phyloP scores from a whole-genome alignment of 2,888 invertebrate species.

The Ochropacha duplaris region DNA sequence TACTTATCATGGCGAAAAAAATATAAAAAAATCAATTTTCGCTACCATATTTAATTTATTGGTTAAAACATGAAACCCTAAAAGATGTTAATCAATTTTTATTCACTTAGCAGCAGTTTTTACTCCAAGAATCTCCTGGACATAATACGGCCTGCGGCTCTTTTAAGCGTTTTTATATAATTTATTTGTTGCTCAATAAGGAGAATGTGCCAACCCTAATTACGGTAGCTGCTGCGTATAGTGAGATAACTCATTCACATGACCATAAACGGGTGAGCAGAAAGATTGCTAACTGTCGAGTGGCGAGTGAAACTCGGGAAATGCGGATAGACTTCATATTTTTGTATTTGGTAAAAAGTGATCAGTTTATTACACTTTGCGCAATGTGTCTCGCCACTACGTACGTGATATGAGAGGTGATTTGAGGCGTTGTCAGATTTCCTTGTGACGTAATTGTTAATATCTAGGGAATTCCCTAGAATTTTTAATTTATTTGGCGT shows the following conservation, averaged over 20 bases:
- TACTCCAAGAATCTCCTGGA: background rate
- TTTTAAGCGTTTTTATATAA: background rate
- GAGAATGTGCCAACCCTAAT: conserved; percentile 21
- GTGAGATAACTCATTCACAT: conserved; percentile 59
- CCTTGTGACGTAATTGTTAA: no score
- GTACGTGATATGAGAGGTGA: conserved; percentile 10
- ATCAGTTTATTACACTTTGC: conserved; percentile 26
- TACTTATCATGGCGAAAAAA: background rate
- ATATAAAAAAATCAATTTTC: no score
- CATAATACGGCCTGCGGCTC: background rate
- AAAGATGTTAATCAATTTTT: no score
- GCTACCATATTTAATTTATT: no score
- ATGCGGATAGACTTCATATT: conserved; percentile 62
- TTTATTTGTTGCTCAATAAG: conserved; percentile 7
- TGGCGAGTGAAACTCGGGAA: conserved; percentile 43
- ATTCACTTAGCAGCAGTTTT: background rate
- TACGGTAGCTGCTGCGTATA: conserved; percentile 31
- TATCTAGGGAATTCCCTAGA: no score
- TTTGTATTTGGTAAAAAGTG: conserved; percentile 45
- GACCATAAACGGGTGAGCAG: conserved; percentile 56
- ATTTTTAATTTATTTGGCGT: no score
- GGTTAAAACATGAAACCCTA: no score
- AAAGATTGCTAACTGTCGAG: conserved; percentile 30
- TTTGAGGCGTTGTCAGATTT: no score
- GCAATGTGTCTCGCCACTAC: conserved; percentile 26